These are phyloP conservation scores for Colaptes auratus DNA, from an alignment of 2,113 vertebrate genomes.

Conservation along the genomic window DNA sequence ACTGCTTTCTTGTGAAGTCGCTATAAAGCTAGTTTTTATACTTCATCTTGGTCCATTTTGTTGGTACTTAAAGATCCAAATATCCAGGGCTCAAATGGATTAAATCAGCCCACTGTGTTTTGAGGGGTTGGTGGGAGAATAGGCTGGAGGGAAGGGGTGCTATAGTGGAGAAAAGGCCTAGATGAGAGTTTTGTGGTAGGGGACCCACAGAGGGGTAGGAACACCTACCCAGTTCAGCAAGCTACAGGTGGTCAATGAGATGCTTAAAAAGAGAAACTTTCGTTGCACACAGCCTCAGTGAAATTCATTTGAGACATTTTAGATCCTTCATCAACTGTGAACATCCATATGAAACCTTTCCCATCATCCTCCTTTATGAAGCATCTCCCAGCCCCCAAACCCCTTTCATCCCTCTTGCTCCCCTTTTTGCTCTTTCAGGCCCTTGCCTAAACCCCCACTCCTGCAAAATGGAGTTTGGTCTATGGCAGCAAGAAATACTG, in stretches of 20 bases:
- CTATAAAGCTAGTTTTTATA: neutral
- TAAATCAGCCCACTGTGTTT: neutral
- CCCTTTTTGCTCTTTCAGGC: too few relatives aligned
- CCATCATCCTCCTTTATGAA: too few relatives aligned
- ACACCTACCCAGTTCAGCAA: too few relatives aligned
- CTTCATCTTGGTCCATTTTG: neutral
- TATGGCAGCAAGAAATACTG: too few relatives aligned
- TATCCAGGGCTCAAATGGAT: neutral
- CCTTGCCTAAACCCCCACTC: too few relatives aligned
- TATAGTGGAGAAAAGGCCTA: neutral
- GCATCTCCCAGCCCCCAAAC: too few relatives aligned
- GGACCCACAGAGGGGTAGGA: neutral
- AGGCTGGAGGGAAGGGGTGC: accelerated
- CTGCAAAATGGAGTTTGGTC: too few relatives aligned
- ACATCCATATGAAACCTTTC: too few relatives aligned
- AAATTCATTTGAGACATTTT: too few relatives aligned
- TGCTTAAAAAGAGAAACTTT: neutral
- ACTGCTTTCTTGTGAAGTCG: neutral
- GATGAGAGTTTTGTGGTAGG: too few relatives aligned
- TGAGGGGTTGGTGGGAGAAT: neutral
- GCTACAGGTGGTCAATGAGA: neutral
- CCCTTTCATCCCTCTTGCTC: too few relatives aligned
- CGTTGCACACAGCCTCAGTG: neutral
- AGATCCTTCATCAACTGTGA: too few relatives aligned
- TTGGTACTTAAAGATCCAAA: neutral